Evolutionary conservation across 2,113 vertebrate genomes (phyloP), one percentile per base, ranked within the genome.

Genomic region (Actenoides hombroni): DNA sequence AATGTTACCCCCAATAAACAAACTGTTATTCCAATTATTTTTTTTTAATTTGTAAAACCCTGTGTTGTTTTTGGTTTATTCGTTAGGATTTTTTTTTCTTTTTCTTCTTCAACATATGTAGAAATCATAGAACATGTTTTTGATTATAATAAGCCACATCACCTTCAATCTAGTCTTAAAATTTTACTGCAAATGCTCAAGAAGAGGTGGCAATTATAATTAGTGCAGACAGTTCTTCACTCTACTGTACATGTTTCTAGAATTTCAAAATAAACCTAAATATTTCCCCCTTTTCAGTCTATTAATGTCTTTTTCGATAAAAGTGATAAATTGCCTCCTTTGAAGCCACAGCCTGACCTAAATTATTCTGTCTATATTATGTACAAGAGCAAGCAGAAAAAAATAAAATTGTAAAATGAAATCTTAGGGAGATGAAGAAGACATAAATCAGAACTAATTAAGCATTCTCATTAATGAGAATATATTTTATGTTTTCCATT

Each of bases 281-380:
- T 87, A 79, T 93, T 59, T 90, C 20, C 13, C 53, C 8, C 44
- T 60, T 92, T 97, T 81, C 60, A 79, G 83, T 61, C 54, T 89
- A 54, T 65, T 93, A 79, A 88, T 73, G 16, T 70, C 5, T 86
- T 74, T 78, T 88, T 83, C 25, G 37, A 81, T 92, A 70, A 74
- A 89, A 94, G 20, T 88, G 90, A 78, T 83, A 88, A 84, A 97
- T 63, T 70, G 35, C 44, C 59, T 92, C 69, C 61, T 96, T 89
- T 94, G 59, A 94, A 96, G 33, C 37, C 29, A 89, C 88, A 71
- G 25, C 18, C 59, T 92, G 70, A 63, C 68, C 82, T 91, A 84
- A 80, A 67, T 97, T 97, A 93, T 80, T 96, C 93, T 83, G 46
- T 82, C 83, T 90, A 42, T 51, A 85, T 95, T 92, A 73, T 44